phyloP scores from a whole-genome alignment of 1,140 invertebrate species.

The Pogonus chalceus region DNA sequence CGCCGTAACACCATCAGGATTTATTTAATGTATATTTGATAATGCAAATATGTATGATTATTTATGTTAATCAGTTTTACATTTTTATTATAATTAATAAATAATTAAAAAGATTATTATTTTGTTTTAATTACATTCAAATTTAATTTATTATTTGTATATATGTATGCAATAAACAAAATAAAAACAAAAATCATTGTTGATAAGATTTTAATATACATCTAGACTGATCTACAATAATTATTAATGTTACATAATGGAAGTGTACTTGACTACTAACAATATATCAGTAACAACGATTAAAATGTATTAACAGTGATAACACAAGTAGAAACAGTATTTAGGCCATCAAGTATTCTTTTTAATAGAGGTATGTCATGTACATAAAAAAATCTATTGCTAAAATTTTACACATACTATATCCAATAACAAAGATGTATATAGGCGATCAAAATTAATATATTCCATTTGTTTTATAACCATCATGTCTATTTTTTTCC shows the following conservation, averaged over 20 bases:
- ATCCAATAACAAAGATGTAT: too few species aligned
- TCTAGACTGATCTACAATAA: slow-evolving; percentile 2
- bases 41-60: not conserved
- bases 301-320: slow-evolving; percentile 1
- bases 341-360: not conserved
- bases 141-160: not conserved
- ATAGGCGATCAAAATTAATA: too few species aligned
- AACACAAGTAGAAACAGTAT: slow-evolving; percentile 2
- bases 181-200: not conserved
- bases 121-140: too few species aligned
- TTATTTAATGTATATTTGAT: not conserved
- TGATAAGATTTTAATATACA: slow-evolving; percentile 3
- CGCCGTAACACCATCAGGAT: not conserved
- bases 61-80: not conserved
- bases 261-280: slow-evolving; percentile 1
- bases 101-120: not conserved
- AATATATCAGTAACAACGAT: not conserved
- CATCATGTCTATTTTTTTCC: too few species aligned
- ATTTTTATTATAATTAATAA: not conserved
- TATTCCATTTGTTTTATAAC: too few species aligned
- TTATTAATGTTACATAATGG: not conserved
- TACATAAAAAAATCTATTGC: too few species aligned
- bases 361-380: too few species aligned
- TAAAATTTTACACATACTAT: too few species aligned
- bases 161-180: not conserved